A percentile compares a stretch with the other conserved stretches of the same genome.
Conservation (phyloP, 2,888 invertebrate species). For the Caenorhabditis sp. region DNA sequence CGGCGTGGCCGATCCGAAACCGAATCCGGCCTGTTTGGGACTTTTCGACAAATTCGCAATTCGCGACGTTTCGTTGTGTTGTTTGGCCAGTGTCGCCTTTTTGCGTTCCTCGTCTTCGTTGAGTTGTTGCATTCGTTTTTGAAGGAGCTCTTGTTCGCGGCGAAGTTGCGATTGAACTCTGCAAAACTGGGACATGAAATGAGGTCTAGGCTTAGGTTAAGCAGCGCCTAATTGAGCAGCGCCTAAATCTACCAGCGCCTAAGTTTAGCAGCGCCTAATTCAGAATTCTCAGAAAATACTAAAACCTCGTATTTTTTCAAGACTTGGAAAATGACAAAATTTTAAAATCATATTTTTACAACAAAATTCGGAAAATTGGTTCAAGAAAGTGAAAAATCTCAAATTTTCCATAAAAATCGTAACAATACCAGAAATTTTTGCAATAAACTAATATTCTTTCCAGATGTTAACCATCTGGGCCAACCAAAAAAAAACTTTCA, state of each 20-base stretch:
- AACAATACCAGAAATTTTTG: not conserved
- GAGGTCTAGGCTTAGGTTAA: too few species aligned
- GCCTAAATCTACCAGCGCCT: too few species aligned
- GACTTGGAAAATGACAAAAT: not conserved
- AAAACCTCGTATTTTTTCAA: not conserved
- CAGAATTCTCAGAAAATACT: not conserved
- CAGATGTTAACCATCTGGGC: too few species aligned
- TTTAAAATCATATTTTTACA: not conserved
- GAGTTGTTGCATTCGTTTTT: constrained; percentile 41
- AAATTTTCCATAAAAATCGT: too few species aligned
- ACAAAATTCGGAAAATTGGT: too few species aligned
- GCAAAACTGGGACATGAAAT: constrained; percentile 8
- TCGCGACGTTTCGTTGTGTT: constrained; percentile 63
- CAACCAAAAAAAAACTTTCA: too few species aligned
- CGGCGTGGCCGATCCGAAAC: constrained; percentile 68
- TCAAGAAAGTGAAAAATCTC: too few species aligned
- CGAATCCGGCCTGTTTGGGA: constrained; percentile 50
- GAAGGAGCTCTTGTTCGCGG: constrained; percentile 53
- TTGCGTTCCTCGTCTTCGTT: constrained; percentile 45
- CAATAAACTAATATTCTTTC: too few species aligned
- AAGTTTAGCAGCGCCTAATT: too few species aligned
- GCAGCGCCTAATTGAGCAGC: too few species aligned
- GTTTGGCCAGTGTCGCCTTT: constrained; percentile 44
- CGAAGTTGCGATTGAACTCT: constrained; percentile 41
- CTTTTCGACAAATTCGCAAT: constrained; percentile 45